Conservation (phyloP, 2,888 invertebrate species). For the Arctia plantaginis region DNA sequence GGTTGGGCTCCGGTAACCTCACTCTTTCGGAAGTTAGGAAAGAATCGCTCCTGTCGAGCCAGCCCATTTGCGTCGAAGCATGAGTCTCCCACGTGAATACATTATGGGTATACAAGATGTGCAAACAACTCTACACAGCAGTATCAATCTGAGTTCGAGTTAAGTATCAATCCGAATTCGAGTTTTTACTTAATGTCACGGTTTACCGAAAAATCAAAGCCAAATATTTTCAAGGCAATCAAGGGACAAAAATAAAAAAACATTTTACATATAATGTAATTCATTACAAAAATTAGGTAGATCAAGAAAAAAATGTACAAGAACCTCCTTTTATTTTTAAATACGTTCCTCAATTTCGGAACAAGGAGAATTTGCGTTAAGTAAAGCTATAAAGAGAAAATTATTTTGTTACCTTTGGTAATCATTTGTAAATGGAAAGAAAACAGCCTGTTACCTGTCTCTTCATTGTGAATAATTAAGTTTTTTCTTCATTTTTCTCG, state of each 20-base stretch:
- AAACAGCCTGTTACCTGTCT: background rate
- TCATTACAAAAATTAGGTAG: background rate
- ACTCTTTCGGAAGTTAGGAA: no score
- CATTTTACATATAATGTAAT: background rate
- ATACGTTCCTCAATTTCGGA: conserved; percentile 3
- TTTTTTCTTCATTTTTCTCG: background rate
- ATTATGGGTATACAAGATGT: no score
- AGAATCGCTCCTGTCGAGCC: no score
- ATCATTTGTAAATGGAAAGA: conserved; percentile 11
- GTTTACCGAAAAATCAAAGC: background rate
- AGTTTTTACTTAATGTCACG: background rate
- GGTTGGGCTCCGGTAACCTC: no score
- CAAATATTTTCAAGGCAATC: background rate
- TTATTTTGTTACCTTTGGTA: background rate
- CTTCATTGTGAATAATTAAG: background rate
- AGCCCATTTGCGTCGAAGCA: no score
- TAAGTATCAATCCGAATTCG: no score
- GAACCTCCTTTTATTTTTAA: background rate
- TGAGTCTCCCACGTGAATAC: no score
- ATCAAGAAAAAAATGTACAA: background rate
- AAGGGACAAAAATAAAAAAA: background rate
- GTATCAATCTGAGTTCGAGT: no score
- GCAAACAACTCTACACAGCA: no score
- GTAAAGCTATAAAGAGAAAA: conserved; percentile 1
- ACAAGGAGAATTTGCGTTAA: conserved; percentile 7